Percentiles rank a stretch among this genome's conserved stretches.
phyloP scores from a whole-genome alignment of 2,113 vertebrate genomes.

The Phyllopteryx taeniolatus region DNA sequence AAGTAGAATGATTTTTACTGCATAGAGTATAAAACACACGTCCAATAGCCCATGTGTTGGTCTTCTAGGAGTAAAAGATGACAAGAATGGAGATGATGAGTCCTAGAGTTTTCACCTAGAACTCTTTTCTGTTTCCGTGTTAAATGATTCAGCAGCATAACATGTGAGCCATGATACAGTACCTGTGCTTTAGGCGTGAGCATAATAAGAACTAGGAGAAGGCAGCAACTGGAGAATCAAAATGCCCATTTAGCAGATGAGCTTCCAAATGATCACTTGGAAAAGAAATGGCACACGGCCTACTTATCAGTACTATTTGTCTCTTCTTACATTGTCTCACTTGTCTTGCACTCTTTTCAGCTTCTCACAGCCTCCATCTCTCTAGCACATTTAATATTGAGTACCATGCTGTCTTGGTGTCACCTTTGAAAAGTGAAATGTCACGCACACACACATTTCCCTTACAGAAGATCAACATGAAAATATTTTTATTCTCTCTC shows the following conservation, averaged over 20 bases:
- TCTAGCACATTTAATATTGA: conserved; percentile 15
- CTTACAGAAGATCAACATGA: background rate
- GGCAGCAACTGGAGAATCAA: conserved; percentile 43
- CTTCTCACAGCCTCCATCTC: conserved; percentile 17
- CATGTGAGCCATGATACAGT: conserved; percentile 58
- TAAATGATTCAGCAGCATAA: conserved; percentile 53
- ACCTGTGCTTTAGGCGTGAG: conserved; percentile 45
- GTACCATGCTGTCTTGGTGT: conserved; percentile 24
- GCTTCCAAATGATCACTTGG: conserved; percentile 46
- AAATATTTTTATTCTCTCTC: background rate
- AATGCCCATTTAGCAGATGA: conserved; percentile 64
- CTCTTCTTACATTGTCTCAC: background rate
- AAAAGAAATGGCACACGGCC: conserved; percentile 45
- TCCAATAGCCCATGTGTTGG: background rate
- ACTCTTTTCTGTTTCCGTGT: conserved; percentile 51
- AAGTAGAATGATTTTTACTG: background rate
- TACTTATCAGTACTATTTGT: conserved; percentile 33
- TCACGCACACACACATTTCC: background rate
- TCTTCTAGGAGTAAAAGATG: background rate
- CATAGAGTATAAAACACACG: background rate
- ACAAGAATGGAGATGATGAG: background rate
- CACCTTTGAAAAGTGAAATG: conserved; percentile 36
- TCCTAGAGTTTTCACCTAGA: conserved; percentile 17
- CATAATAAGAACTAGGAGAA: conserved; percentile 62
- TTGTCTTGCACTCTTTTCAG: background rate